A percentile compares a stretch with the other conserved stretches of the same genome.
phyloP scores from a whole-genome alignment of 1,140 invertebrate genomes.

The Galleria mellonella region DNA sequence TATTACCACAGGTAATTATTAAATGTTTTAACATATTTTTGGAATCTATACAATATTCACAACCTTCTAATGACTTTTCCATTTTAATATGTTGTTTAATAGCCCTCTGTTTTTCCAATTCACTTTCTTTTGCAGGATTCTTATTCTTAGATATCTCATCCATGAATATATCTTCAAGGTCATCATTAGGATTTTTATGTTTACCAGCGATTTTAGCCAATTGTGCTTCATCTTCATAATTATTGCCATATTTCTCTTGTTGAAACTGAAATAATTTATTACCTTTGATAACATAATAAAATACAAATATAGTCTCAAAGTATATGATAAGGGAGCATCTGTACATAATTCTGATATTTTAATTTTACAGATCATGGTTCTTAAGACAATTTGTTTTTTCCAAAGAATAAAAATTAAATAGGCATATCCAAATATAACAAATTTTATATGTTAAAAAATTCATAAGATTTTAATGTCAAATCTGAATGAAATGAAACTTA shows the following conservation, averaged over 20 bases:
- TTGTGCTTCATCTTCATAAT: conserved; percentile 87
- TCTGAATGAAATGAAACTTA: conserved; percentile 71
- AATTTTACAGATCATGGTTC: no score
- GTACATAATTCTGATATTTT: no score
- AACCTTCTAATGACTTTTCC: conserved; percentile 84
- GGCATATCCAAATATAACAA: no score
- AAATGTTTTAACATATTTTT: conserved; percentile 89
- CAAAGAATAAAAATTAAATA: no score
- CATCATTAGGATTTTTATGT: conserved; percentile 81
- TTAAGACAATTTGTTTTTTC: no score
- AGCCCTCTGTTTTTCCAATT: conserved; percentile 79
- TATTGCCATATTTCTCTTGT: conserved; percentile 88
- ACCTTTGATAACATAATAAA: conserved; percentile 5
- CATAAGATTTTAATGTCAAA: no score
- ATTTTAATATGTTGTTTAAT: conserved; percentile 83
- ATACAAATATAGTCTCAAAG: conserved; percentile 1
- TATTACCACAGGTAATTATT: conserved; percentile 87
- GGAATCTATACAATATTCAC: conserved; percentile 88
- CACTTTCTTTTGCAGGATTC: conserved; percentile 77
- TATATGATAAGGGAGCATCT: no score
- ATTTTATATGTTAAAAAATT: no score
- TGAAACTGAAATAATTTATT: conserved; percentile 84
- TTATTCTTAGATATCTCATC: conserved; percentile 81
- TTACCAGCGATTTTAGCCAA: conserved; percentile 85
- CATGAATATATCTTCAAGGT: conserved; percentile 92